Percentiles rank a stretch among this genome's conserved stretches.
Evolutionary conservation across 2,888 invertebrate genomes (phyloP).

Genomic region (Dromius quadrimaculatus): DNA sequence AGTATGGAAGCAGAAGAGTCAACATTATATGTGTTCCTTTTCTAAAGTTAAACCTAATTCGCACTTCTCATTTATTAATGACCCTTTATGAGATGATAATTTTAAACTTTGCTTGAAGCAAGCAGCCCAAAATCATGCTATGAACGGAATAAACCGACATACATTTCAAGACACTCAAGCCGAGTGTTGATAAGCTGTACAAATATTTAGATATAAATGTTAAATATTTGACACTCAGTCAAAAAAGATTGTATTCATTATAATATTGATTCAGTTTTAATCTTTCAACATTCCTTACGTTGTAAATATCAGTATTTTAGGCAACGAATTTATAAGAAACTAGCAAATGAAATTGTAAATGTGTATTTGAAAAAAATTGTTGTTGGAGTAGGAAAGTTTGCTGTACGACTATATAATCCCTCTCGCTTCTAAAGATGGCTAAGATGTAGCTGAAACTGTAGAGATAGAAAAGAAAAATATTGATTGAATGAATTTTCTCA

Average conservation of each 20-base stretch:
- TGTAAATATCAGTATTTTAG: too few relatives aligned
- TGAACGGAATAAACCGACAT: neutral
- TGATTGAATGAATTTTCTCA: too few relatives aligned
- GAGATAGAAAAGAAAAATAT: too few relatives aligned
- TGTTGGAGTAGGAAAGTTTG: too few relatives aligned
- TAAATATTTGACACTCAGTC: constrained; percentile 46
- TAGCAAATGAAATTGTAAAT: too few relatives aligned
- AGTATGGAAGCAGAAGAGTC: constrained; percentile 5
- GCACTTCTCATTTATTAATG: constrained; percentile 31
- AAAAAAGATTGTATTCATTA: constrained; percentile 30
- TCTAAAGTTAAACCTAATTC: neutral
- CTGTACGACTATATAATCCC: too few relatives aligned
- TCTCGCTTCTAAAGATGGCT: too few relatives aligned
- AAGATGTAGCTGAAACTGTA: too few relatives aligned
- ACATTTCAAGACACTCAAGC: constrained; percentile 37
- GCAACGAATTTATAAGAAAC: too few relatives aligned
- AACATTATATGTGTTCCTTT: neutral
- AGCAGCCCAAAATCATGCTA: neutral
- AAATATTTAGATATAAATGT: constrained; percentile 45
- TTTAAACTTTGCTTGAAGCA: neutral
- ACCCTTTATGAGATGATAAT: neutral
- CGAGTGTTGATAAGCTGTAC: constrained; percentile 44
- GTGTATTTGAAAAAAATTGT: too few relatives aligned
- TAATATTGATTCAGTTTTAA: constrained; percentile 37
- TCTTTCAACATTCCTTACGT: constrained; percentile 32